These are phyloP conservation scores for Latrodectus elegans DNA, from an alignment of 2,888 invertebrate species.

Conservation along the genomic window DNA sequence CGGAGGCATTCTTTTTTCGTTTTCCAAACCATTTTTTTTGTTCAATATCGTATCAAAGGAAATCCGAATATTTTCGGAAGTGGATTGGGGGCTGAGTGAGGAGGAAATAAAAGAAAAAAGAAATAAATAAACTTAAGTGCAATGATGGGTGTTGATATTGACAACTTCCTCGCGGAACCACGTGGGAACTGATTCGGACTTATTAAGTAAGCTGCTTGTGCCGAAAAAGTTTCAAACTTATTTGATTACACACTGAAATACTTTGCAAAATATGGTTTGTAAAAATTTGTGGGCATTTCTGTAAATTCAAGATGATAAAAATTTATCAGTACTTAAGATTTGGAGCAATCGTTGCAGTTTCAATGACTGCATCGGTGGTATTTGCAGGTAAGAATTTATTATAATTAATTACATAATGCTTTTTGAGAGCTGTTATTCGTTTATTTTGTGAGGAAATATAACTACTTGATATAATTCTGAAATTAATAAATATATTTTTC, in stretches of 20 bases:
- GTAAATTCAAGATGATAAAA: constrained; percentile 35
- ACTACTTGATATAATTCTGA: too few relatives aligned
- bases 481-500: too few relatives aligned
- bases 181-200: not conserved
- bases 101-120: not conserved
- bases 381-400: constrained; percentile 49
- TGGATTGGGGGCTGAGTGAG: not conserved
- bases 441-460: too few relatives aligned
- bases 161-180: not conserved
- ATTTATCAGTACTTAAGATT: constrained; percentile 7
- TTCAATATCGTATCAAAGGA: constrained; percentile 1
- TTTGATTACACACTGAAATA: too few relatives aligned
- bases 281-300: constrained; percentile 15
- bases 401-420: too few relatives aligned
- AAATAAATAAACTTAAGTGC: not conserved
- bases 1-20: not conserved
- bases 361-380: constrained; percentile 18
- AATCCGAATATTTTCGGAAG: not conserved
- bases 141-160: not conserved
- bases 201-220: not conserved
- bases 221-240: too few relatives aligned
- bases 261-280: too few relatives aligned
- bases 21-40: not conserved
- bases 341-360: constrained; percentile 21
- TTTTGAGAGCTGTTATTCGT: too few relatives aligned